Base-by-base conservation (phyloP, 53 echinoderm and acorn worm species). In the Stichopus horrens region DNA sequence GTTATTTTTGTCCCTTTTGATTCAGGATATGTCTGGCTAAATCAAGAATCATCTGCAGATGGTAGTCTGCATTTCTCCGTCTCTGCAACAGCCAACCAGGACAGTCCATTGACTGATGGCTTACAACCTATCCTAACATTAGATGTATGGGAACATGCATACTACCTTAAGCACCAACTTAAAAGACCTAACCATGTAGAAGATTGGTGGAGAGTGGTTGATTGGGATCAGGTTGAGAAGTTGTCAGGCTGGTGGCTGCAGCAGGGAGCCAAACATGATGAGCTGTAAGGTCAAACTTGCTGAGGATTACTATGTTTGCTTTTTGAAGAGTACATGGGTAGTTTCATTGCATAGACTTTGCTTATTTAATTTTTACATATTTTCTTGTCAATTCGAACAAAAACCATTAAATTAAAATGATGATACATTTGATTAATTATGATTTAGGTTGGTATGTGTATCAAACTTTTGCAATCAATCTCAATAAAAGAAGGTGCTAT, bases 101-200 rank as follows among this genome's bases (percentile, higher is more conserved):
- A 94, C 13, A 79, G 92, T 9, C 94, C 92, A 22, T 88, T 92
- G 20, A 79, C 88, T 7, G 89, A 92, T 5, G 92, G 89, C 53
- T 90, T 90, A 14, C 88, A 92, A 20, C 94, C 94, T 53, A 94
- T 94, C 86, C 94, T 94, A 5, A 88, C 87, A 4, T 86, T 94
- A 9, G 94, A 94, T 86, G 92, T 94, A 2, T 94, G 94, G 94
- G 94, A 94, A 81, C 94, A 94, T 59, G 94, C 94, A 74, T 94
- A 94, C 76, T 94, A 94, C 87, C 63, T 94, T 75, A 94, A 94
- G 76, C 94, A 94, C 59, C 92, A 94, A 77, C 75, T 88, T 21
- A 73, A 55, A 23, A 73, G 94, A 52, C 84, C 67, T 18, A 77
- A 79, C 13, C 90, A 94, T 23, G 81, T 94, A 21, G 76, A 84